Evolutionary conservation across 2,113 vertebrate genomes (phyloP), one percentile per base, ranked within the genome.

Genomic region (Cottus gobio): DNA sequence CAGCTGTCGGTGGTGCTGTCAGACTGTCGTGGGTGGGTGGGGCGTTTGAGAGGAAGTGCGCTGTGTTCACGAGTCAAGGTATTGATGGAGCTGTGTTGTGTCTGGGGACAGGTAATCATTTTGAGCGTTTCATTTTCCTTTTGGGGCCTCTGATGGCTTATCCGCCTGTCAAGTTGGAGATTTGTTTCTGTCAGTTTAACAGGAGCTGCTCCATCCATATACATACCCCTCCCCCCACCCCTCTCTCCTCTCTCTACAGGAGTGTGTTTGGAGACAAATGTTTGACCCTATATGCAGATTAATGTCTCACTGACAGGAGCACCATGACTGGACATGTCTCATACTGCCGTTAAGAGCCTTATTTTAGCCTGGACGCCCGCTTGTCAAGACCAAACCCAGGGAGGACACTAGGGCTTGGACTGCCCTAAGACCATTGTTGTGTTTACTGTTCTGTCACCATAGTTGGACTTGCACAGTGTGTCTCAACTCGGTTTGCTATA

Each of bases 1-100:
- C 65, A 71, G 75, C 73, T 73, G 80, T 74, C 58, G 58, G 48
- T 77, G 31, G 1, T 11, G 28, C 42, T 77, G 85, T 75, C 80
- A 61, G 70, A 30, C 46, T 69, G 30, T n/a, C 10, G 5, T 2
- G 0, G 48, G 36, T 42, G 24, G 20, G 22, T 13, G 10, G n/a
- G 42, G 58, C n/a, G n/a, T n/a, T 16, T 61, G 20, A 68, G 68
- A 70, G 52, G 54, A 65, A 56, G 75, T 3, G 39, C 12, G 15
- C 22, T 62, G 63, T 69, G 67, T 31, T 37, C 42, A 28, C 1
- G 37, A 56, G 42, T 34, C 30, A 44, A 24, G 6, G 52, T n/a
- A 34, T 9, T 31, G 52, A 71, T 77, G 26, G 24, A 9, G 74
- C 56, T 57, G 63, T 77, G 79, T 71, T 75, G 22, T 48, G 61